Evolutionary conservation across 2,113 vertebrate genomes (phyloP), one percentile per base, ranked within the genome.

Genomic region (Melanerpes aurifrons): DNA sequence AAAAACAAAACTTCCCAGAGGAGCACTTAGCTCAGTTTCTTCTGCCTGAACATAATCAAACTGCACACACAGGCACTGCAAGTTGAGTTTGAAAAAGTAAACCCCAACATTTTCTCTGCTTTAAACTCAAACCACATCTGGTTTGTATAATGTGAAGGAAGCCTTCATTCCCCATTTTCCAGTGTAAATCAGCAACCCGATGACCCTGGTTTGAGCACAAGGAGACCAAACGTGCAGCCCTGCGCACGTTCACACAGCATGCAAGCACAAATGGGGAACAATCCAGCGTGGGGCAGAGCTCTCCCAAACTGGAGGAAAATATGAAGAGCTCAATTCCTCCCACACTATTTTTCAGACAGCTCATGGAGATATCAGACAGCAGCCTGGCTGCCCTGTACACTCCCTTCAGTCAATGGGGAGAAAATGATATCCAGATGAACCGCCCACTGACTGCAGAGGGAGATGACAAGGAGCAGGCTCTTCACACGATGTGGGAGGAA

Each of bases 381-480:
- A 93, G 73, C 8, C 66, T 83, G 47, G 69, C 50, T 93, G 67
- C 81, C 76, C 82, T 88, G 35, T 45, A 75, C 67, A 76, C 86
- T 90, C 88, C 73, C 83, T 81, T 87, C 80, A 92, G 90, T 93
- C 80, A 93, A 32, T 15, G 62, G 58, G 61, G 80, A 94, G 88
- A 94, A 94, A 95, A 96, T 90, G 69, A 93, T 86, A 88, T 92
- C 88, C 95, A 96, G 92, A 95, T 93, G 96, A 95, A 86, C 94
- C 94, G 87, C 85, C 78, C 89, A 35, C 81, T 70, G 81, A 24
- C 69, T 94, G 13, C 86, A 93, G 74, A 84, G 43, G 74, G 54
- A 89, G 74, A 31, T 5, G 5, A 76, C 54, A 81, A 80, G 0
- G 17, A 87, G 76, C 76, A 50, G 83, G 80, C 90, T 77, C 86